Evolutionary conservation across 2,888 invertebrate genomes (phyloP), one percentile per base, ranked within the genome.

Genomic region (Anorthoa munda): DNA sequence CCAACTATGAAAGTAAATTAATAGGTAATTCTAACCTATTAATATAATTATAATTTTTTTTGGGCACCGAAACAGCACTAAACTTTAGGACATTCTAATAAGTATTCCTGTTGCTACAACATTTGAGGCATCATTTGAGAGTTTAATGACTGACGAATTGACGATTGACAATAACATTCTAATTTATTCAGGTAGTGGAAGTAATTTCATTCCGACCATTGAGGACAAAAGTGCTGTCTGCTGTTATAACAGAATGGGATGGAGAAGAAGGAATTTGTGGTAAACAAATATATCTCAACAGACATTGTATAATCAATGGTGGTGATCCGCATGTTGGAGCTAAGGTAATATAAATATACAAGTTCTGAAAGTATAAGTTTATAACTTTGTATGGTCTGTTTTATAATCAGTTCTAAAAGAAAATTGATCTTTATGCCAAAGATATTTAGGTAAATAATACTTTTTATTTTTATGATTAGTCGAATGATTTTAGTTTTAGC

Each of bases 121-220:
- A 26, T n/a, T n/a, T n/a, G n/a, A n/a, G 7, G 31, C 31, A 31
- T 31, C 7, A 7, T 31, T 31, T 31, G 31, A 31, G 31, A 18
- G 5, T 55, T 23, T 4, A 15, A 50, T 21, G 4, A 17, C 5
- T 55, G 2, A 48, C 2, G 15, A 51, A 17, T 2, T 55, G 2
- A 48, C 2, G 15, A 51, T 31, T n/a, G 7, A 26, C 15, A 18
- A 59, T n/a, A 31, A 31, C 13, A 26, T 69, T 65, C 18, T 46
- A 18, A 21, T 70, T 53, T 48, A 23, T 70, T 71, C 72, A 91
- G 93, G 96, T 98, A 56, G 89, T 98, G 63, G 96, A 97, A 89
- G 96, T 98, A 0, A 92, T 95, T 61, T 97, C 96, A 70, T 96
- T 98, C 26, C 94, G 94, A 75, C 97, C 98, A 0, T 89, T 98